Evolutionary conservation across 2,113 vertebrate genomes (phyloP).

Genomic region (Caranx ignobilis): DNA sequence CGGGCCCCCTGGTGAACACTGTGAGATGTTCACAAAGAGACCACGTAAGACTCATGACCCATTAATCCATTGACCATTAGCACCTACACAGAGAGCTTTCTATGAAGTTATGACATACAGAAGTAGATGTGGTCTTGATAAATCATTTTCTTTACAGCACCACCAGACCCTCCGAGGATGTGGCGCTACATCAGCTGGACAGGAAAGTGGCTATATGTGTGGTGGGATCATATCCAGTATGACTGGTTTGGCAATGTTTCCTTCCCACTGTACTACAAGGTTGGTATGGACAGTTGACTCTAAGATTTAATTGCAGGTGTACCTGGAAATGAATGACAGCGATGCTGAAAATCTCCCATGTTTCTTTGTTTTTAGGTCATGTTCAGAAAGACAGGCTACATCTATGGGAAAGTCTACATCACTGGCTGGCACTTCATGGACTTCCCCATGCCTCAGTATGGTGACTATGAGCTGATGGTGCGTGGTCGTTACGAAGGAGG

Average conservation of each 20-base stretch:
- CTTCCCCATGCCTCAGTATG: conserved; percentile 91
- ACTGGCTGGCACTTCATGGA: conserved; percentile 96
- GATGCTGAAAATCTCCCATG: neutral
- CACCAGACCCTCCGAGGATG: conserved; percentile 91
- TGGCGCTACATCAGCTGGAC: conserved; percentile 87
- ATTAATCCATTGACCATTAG: neutral
- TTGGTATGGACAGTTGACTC: conserved; percentile 17
- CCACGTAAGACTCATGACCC: conserved; percentile 87
- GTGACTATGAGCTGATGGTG: conserved; percentile 94
- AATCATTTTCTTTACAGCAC: conserved; percentile 85
- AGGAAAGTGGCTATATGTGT: conserved; percentile 92
- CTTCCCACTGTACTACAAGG: conserved; percentile 83
- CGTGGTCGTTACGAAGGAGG: conserved; percentile 96
- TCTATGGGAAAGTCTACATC: conserved; percentile 92
- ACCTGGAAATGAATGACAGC: neutral
- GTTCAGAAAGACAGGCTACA: conserved; percentile 93
- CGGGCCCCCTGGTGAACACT: conserved; percentile 90
- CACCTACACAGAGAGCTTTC: neutral
- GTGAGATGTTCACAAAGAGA: conserved; percentile 92
- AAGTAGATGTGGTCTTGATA: neutral
- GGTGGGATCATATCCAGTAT: conserved; percentile 94
- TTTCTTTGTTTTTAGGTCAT: conserved; percentile 85
- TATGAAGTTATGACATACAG: neutral
- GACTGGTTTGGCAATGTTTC: conserved; percentile 85
- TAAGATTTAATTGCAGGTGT: neutral